Evolutionary conservation across 2,113 vertebrate genomes (phyloP), one percentile per base, ranked within the genome.

Genomic region (Zonotrichia leucophrys): DNA sequence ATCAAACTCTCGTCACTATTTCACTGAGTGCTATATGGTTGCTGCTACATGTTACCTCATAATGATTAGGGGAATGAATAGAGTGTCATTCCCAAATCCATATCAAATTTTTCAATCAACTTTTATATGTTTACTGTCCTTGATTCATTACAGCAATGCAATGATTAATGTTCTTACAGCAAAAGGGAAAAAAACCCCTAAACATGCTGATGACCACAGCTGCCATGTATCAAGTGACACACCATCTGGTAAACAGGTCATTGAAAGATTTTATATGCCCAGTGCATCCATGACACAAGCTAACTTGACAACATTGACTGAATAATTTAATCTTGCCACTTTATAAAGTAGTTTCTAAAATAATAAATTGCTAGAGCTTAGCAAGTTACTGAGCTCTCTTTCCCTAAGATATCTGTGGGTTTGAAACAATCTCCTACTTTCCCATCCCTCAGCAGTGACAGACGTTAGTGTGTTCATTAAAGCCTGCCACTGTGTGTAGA

Each of bases 291-390:
- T 59, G 95, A 97, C 96, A 97, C 97, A 98, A 98, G 93, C 67
- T 97, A 97, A 97, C 96, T 97, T 95, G 96, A 97, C 97, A 97
- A 97, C 97, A 97, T 97, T 96, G 98, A 98, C 97, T 98, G 91
- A 97, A 98, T 98, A 98, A 98, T 98, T 98, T 97, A 98, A 98
- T 98, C 97, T 97, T 98, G 96, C 96, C 91, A 96, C 97, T 95
- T 98, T 97, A 95, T 92, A 94, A 96, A 97, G 91, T 91, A 96
- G 91, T 95, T 98, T 98, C 98, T 98, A 97, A 98, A 98, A 98
- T 97, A 98, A 99, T 98, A 98, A 98, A 98, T 98, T 98, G 97
- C 92, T 94, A 92, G 81, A 92, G 67, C 62, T 75, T 92, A 82
- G 44, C 90, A 92, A 94, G 77, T 93, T 96, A 96, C 83, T 95